Evolutionary conservation across 1,140 invertebrate genomes (phyloP), one percentile per base, ranked within the genome.

Genomic region (Nilaparvata lugens): DNA sequence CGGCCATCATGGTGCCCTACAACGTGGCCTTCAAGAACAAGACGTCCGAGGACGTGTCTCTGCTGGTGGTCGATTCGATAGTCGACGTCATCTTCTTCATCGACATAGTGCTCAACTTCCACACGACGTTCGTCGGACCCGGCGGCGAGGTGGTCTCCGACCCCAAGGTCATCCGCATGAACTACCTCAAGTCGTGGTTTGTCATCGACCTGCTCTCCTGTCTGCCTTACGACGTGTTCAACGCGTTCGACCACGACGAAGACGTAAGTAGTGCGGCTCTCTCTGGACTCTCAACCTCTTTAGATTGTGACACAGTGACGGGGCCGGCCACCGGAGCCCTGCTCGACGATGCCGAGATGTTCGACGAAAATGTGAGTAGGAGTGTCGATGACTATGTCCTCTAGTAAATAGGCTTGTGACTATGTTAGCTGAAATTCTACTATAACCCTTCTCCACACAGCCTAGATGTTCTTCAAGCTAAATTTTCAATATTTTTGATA

Each of bases 51-150:
- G 95, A 98, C 76, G 93, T 99, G 52, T 93, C 91, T 62, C 83
- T 99, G 51, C 82, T 98, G 61, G 93, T 98, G 65, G 93, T 97
- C 70, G 94, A 97, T 76, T 97, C 94, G 64, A 98, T 99, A 69
- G 97, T 99, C 64, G 97, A 99, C 78, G 96, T 99, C 58, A 95
- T 99, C 70, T 99, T 99, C 81, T 99, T 99, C 81, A 97, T 99
- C 75, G 97, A 99, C 79, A 99, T 99, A 76, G 93, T 99, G 71
- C 87, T 99, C 71, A 99, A 99, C 81, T 99, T 99, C 80, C 97
- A 99, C 79, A 99, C 97, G 61, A 99, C 97, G 56, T 99, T 98
- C 79, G 97, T 99, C 64, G 96, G 97, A 28, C 91, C 95, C 14
- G 94, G 94, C 60, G 96, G 96, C 40, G 95, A 98, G 79, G 94